Base-by-base conservation (phyloP, 2,113 vertebrate species). In the Tenrec ecaudatus region DNA sequence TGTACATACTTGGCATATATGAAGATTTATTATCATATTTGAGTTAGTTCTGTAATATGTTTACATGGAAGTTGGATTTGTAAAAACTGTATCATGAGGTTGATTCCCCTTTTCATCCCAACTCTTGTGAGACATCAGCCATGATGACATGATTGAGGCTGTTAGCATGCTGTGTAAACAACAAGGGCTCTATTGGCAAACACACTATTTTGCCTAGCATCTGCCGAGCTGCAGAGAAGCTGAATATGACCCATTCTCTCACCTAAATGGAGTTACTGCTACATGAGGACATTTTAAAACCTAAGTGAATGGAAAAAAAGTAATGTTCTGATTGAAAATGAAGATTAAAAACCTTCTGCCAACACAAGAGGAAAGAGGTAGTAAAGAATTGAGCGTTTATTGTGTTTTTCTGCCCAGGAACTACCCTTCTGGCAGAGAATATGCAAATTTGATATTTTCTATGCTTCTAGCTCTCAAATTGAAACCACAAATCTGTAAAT, bases 391-490 rank as follows among this genome's bases (percentile, higher is more conserved):
- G 17, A 25, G 64, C 47, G 23, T 19, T 4, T 4, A 23, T 11
- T 47, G 3, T 79, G 15, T 78, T 84, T 19, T 60, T 20, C 31
- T 75, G 17, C n/a, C 0, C 23, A 0, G 12, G 0, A 1, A 1
- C 0, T 5, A 0, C 29, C 10, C n/a, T 43, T 47, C 5, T 0
- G 33, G 33, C 23, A 23, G 27, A 53, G 20, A 22, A 10, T 20
- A 2, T 6, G 53, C 27, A 19, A 3, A 77, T 6, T 29, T 14
- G 38, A 81, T 14, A 0, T 69, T 33, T 19, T 31, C 25, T 25
- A 15, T 53, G 58, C 75, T 16, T 43, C 25, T 25, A 82, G 16
- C 11, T 57, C 87, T 82, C n/a, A 85, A 82, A 85, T 25, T 36
- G 16, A 17, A 20, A 87, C 62, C 20, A 1, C 22, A 15, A 2